Evolutionary conservation across 1,140 invertebrate genomes (phyloP), one percentile per base, ranked within the genome.

Genomic region (Myzus persicae): DNA sequence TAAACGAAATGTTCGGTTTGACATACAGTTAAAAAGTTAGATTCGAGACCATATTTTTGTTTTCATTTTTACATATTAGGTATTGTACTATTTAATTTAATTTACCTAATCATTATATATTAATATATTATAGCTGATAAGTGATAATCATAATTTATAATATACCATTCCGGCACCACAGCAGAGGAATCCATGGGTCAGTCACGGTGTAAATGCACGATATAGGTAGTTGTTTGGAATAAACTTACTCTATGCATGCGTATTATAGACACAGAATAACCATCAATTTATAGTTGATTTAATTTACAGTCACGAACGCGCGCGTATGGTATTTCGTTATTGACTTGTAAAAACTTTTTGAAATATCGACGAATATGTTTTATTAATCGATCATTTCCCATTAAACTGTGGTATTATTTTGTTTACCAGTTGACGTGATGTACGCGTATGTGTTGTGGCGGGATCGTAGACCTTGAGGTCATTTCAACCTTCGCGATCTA

Each of bases 401-500:
- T 76, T 76, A 36, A 76, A 76, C 31, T n/a, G 59, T n/a, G 31
- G 14, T 76, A 76, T 76, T 76, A 76, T n/a, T 18, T n/a, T 76
- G n/a, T 76, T 6, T n/a, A n/a, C 31, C 59, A 76, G 59, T 76
- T 76, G 59, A 76, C 59, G 59, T n/a, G 14, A 18, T 76, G 11
- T 59, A 31, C 26, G 26, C 54, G 11, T 59, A 31, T 59, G 31
- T 87, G 42, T 46, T n/a, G 44, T 88, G 85, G n/a, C 44, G 85
- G 44, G 44, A 88, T 88, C 44, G 85, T 88, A 88, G 42, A 88
- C 85, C 85, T 88, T 88, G 85, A 88, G 85, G 44, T 88, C 44
- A 88, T 88, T 88, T 88, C 85, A 88, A 88, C 85, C 85, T 88
- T 88, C 85, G 20, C 85, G 20, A 48, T 88, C 44, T 87, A 88